Evolutionary conservation across 2,113 vertebrate species (phyloP), one percentile per base, ranked within the genome.

Genomic region (Corythaixoides concolor): DNA sequence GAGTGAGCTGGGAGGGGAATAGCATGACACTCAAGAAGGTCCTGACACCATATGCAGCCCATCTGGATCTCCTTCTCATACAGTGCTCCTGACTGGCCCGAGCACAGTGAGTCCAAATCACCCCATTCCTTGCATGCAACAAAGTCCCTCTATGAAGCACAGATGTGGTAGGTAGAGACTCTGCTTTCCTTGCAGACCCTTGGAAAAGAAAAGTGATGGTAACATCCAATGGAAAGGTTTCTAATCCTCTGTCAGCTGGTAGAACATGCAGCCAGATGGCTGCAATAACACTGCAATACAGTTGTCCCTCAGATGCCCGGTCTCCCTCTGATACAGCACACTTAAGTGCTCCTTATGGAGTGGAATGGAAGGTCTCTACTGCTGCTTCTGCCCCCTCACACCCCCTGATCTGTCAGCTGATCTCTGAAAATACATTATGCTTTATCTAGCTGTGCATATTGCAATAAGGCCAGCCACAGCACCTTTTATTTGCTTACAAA

Each of bases 211-310:
- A 92, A 9, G 32, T 33, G 27, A 55, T 8, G 11, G 11, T 35
- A 58, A 59, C 33, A 76, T 47, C 50, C 4, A 5, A 27, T 11
- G 68, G 7, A 28, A 52, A 28, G 56, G 15, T 41, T 39, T 39
- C 43, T 63, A 63, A 56, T 9, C 7, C 35, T 23, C 12, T 30
- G 20, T 41, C 55, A 69, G 19, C 56, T 37, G 18, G 28, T 33
- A 37, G 11, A 85, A 56, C 5, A 1, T 3, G 17, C 41, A 84
- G 67, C 30, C 39, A 33, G 6, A 28, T 24, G 74, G 37, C 45
- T 4, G 1, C n/a, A 53, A n/a, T 2, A 6, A 15, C 0, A 0
- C 23, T 37, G 55, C 28, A 60, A 50, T 22, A 56, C 2, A 9
- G 8, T 7, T 43, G 9, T 30, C 41, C 47, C 28, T 79, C 20